Conservation (phyloP, 2,888 invertebrate species). For the Sclerodermus sp. region DNA sequence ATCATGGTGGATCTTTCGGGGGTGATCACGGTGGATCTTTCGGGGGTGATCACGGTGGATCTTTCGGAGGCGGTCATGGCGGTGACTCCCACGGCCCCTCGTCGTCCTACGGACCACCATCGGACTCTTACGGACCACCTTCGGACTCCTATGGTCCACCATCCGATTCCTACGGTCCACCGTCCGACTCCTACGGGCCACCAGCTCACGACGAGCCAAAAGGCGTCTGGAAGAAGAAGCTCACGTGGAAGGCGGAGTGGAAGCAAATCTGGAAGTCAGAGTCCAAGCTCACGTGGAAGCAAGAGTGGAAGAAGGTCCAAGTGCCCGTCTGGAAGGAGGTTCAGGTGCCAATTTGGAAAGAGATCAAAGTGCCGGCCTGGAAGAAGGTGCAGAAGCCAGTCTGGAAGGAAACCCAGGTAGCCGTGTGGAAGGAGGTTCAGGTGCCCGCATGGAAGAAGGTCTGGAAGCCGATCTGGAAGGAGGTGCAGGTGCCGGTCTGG, state of each 20-base stretch:
- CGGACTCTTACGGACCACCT: constrained; percentile 19
- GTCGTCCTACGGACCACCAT: constrained; percentile 27
- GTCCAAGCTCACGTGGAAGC: constrained; percentile 73
- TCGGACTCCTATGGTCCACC: constrained; percentile 31
- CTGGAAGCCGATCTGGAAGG: constrained; percentile 72
- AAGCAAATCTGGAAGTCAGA: constrained; percentile 75
- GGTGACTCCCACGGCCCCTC: constrained; percentile 21
- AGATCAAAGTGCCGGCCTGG: constrained; percentile 78
- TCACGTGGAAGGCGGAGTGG: constrained; percentile 84
- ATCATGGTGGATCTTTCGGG: constrained; percentile 8
- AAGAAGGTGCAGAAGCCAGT: constrained; percentile 73
- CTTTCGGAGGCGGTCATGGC: constrained; percentile 7
- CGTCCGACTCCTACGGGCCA: constrained; percentile 29
- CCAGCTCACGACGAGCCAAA: constrained; percentile 56
- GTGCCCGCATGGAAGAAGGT: constrained; percentile 71
- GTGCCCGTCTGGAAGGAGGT: constrained; percentile 61
- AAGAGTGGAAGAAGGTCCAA: constrained; percentile 74
- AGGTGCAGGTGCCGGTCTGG: constrained; percentile 69
- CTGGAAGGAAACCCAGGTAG: constrained; percentile 70
- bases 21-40: constrained; percentile 8
- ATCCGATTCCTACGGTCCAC: constrained; percentile 33
- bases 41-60: neutral
- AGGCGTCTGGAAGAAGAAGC: constrained; percentile 80
- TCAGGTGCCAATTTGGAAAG: constrained; percentile 72
- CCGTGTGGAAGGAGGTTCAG: constrained; percentile 70